These are phyloP conservation scores for Daktulosphaira vitifoliae DNA, from an alignment of 1,140 invertebrate species.

Conservation along the genomic window DNA sequence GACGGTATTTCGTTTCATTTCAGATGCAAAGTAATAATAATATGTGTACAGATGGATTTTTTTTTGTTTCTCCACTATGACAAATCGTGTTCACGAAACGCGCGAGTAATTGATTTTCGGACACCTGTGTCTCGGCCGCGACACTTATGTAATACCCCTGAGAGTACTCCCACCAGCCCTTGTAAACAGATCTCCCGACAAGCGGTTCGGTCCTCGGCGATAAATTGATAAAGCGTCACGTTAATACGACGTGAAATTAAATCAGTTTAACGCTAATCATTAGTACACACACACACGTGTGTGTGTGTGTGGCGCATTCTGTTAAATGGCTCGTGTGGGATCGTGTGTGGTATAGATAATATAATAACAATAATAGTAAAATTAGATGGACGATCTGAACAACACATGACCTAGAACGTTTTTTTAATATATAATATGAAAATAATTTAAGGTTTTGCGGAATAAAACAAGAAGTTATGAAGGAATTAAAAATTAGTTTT, in stretches of 20 bases:
- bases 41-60: background rate
- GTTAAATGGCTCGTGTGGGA: no score
- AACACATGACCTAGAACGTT: no score
- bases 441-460: no score
- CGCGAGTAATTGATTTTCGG: conserved; percentile 29
- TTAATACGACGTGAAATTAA: conserved; percentile 31
- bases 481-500: no score
- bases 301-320: no score
- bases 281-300: background rate
- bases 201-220: background rate
- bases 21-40: no score
- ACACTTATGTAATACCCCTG: background rate
- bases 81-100: conserved; percentile 23
- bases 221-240: conserved; percentile 23
- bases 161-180: background rate
- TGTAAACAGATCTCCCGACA: background rate
- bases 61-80: conserved; percentile 22
- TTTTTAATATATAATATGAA: no score
- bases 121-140: conserved; percentile 11
- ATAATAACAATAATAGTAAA: no score
- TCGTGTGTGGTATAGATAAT: no score
- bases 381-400: no score
- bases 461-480: no score
- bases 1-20: conserved; percentile 28
- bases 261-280: conserved; percentile 12